A percentile compares a stretch with the other conserved stretches of the same genome.
phyloP scores from a whole-genome alignment of 2,797 vertebrate species.

The Peromyscus melanophrys region DNA sequence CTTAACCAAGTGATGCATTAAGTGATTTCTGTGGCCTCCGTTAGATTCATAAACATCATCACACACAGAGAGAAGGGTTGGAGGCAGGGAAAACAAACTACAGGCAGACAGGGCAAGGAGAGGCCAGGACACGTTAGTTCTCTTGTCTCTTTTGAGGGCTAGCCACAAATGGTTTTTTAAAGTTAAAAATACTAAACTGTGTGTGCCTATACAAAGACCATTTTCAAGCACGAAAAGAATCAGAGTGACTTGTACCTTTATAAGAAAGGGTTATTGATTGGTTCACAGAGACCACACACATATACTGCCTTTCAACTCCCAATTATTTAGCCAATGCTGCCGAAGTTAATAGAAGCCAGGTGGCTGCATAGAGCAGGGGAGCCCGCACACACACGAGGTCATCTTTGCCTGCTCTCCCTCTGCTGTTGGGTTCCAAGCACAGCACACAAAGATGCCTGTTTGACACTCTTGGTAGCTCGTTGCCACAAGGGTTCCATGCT shows the following conservation, averaged over 20 bases:
- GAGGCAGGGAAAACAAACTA: neutral
- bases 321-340: conserved; percentile 46
- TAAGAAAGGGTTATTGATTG: conserved; percentile 22
- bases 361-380: conserved; percentile 15
- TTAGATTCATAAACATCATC: neutral
- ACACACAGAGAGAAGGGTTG: neutral
- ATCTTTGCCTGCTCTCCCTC: conserved; percentile 42
- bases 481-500: conserved; percentile 5
- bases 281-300: conserved; percentile 60
- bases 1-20: conserved; percentile 59
- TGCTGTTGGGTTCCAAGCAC: neutral
- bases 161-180: neutral
- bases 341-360: conserved; percentile 60
- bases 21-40: conserved; percentile 38
- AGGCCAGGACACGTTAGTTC: neutral
- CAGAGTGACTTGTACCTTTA: conserved; percentile 19
- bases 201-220: neutral
- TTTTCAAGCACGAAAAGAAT: conserved; percentile 62
- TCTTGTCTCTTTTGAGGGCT: neutral
- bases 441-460: neutral
- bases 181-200: conserved; percentile 39
- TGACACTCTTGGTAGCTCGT: neutral
- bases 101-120: neutral
- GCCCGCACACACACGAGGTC: neutral
- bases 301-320: conserved; percentile 43